phyloP scores from a whole-genome alignment of 37 sponge, comb jelly and placozoan genomes.

The Lycopodina hypogea region DNA sequence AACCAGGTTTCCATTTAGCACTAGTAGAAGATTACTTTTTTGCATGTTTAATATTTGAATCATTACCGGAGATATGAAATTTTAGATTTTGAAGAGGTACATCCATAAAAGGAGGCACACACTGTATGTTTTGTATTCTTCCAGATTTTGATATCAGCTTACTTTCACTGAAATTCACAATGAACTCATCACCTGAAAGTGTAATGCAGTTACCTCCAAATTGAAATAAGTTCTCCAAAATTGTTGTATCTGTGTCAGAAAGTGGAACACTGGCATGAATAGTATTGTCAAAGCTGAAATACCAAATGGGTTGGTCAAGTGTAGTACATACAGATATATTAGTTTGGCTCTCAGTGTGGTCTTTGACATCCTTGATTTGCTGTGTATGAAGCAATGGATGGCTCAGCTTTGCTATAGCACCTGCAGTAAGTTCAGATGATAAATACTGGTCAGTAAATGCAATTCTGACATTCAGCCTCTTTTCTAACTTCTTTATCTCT shows the following conservation, averaged over 20 bases:
- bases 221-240: slow-evolving; percentile 8
- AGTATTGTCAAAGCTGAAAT: neutral
- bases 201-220: slow-evolving; percentile 3
- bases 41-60: neutral
- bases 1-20: neutral
- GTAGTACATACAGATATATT: neutral
- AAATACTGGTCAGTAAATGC: neutral
- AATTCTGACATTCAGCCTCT: neutral
- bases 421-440: neutral
- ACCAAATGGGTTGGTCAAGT: neutral
- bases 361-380: neutral
- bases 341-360: neutral
- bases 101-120: slow-evolving; percentile 6
- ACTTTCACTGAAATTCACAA: slow-evolving; percentile 4
- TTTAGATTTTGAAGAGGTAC: neutral
- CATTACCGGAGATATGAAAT: neutral
- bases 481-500: neutral
- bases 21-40: neutral
- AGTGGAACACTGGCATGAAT: neutral
- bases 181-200: neutral
- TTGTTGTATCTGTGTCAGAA: neutral
- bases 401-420: neutral
- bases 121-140: neutral
- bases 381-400: neutral
- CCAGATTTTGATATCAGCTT: slow-evolving; percentile 4